phyloP scores from a whole-genome alignment of 2,797 vertebrate genomes.

The Spinus olivaceus region DNA sequence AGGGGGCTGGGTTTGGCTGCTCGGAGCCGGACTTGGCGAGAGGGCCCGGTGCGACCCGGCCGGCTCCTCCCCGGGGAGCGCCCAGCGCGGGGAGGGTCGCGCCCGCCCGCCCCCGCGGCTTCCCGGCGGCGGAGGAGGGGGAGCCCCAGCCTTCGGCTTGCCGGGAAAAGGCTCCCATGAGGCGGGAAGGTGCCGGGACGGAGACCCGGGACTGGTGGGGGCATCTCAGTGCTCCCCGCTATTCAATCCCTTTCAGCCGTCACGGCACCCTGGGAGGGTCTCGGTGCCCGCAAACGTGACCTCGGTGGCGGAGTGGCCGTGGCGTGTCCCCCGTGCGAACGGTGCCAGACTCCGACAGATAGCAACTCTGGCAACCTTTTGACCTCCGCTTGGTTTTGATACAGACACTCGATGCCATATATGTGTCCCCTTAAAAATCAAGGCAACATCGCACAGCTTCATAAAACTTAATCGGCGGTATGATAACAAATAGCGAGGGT shows the following conservation, averaged over 20 bases:
- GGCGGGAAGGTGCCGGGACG: background rate
- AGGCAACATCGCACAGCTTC: background rate
- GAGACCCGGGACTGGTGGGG: background rate
- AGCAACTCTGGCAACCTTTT: background rate
- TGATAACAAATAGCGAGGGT: fast-evolving
- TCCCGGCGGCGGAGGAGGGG: background rate
- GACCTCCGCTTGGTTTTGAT: background rate
- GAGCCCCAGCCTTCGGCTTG: background rate
- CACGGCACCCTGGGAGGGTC: background rate
- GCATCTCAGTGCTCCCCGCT: too few species aligned
- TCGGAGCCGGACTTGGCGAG: conserved; percentile 18
- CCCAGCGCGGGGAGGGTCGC: conserved; percentile 4
- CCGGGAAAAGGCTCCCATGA: too few species aligned
- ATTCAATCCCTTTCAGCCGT: background rate
- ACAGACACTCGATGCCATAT: too few species aligned
- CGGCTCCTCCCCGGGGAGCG: conserved; percentile 48
- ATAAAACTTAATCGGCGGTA: background rate
- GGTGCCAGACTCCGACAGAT: background rate
- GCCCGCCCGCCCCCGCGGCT: background rate
- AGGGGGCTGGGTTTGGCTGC: conserved; percentile 38
- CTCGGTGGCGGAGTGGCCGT: background rate
- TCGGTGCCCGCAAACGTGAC: background rate
- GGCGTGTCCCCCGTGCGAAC: fast-evolving
- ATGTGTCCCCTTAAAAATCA: background rate
- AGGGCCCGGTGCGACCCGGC: background rate